Base-by-base conservation (phyloP, 2,113 vertebrate genomes). In the Cyrtonyx montezumae region DNA sequence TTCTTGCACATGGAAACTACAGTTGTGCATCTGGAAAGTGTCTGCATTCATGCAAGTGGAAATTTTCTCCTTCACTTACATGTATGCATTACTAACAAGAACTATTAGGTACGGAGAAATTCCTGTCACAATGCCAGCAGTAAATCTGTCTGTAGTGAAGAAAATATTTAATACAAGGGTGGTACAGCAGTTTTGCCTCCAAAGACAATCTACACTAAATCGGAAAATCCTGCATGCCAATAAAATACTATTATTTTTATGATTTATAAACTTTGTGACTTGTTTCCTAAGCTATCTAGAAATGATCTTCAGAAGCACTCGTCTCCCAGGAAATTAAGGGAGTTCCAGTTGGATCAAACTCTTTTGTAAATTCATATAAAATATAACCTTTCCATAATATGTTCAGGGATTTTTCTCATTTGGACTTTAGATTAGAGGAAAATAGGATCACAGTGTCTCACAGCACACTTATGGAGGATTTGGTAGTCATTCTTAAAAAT, bases 161-260 rank as follows among this genome's bases (percentile, higher is more conserved):
- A 46, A 61, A 78, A 84, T 19, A 81, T 53, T 79, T 32, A 88
- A 63, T 25, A 76, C 5, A 30, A 3, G 36, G 13, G 12, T 58
- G 15, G 45, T 66, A 23, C 32, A 81, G 59, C 19, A 58, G 87
- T 92, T 91, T 40, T 19, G 84, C n/a, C 21, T 37, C 6, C 25
- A 46, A 82, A 70, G n/a, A 45, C 26, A 68, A 90, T 80, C 75
- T 40, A 51, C 26, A 81, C 36, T 61, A 55, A 92, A 82, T 9
- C 63, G 37, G 55, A 85, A 82, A 92, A 92, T 22, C 8, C 14
- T 75, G 62, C 14, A 17, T 59, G 21, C 12, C 21, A 83, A 36
- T 66, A 82, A 84, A 81, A 55, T 4, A 68, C 13, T 28, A 58
- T 42, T 59, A 28, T 17, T 3, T 0, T 20, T 84, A 32, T 23